phyloP scores from a whole-genome alignment of 1,140 invertebrate genomes.

The Anastatus disparis region DNA sequence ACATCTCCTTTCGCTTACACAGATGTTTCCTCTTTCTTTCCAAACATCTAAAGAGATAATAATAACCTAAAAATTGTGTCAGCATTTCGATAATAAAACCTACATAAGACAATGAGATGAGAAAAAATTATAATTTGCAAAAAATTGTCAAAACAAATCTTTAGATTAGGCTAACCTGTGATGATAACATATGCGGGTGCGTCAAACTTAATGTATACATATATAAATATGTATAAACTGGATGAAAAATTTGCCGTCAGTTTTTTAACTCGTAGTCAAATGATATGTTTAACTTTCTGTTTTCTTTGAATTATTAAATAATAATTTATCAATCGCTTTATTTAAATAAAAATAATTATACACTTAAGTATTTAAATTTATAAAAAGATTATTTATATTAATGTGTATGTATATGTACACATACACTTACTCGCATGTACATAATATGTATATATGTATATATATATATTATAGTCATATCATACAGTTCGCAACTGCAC shows the following conservation, averaged over 20 bases:
- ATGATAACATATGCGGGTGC: background rate
- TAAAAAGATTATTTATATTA: too few relatives aligned
- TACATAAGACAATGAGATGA: background rate
- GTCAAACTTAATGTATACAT: too few relatives aligned
- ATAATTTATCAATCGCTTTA: too few relatives aligned
- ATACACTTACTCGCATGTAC: background rate
- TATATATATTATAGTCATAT: too few relatives aligned
- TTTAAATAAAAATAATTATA: too few relatives aligned
- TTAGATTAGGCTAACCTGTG: background rate
- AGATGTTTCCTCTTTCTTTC: constrained; percentile 10
- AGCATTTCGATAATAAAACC: background rate
- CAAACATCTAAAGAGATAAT: background rate
- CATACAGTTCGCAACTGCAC: background rate
- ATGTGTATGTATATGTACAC: background rate
- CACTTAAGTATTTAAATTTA: too few relatives aligned
- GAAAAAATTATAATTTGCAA: background rate
- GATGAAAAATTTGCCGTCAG: too few relatives aligned
- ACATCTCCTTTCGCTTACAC: background rate
- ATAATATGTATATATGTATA: too few relatives aligned
- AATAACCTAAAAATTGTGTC: constrained; percentile 10
- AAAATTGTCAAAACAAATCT: background rate
- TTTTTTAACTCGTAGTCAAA: too few relatives aligned
- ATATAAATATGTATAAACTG: too few relatives aligned
- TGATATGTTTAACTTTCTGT: too few relatives aligned
- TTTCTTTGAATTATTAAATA: too few relatives aligned